These are phyloP conservation scores for Cassiopea andromeda DNA, from an alignment of 30 jellyfish, hydroid and myxozoan genomes.

Conservation along the genomic window DNA sequence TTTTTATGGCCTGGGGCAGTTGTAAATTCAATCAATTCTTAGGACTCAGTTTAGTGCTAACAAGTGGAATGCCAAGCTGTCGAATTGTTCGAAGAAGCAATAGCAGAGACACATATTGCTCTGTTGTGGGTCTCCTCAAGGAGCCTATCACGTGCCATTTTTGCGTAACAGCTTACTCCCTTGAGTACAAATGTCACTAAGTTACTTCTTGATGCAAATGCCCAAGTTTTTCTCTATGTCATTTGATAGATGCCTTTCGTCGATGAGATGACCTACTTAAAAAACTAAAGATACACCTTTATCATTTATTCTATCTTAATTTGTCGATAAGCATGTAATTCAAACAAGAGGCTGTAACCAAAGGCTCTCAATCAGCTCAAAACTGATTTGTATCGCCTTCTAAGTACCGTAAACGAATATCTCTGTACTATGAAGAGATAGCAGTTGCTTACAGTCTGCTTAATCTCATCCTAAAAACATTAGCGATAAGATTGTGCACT, in stretches of 20 bases:
- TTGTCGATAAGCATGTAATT: slow-evolving; percentile 46
- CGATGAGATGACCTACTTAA: slow-evolving; percentile 11
- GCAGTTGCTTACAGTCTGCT: slow-evolving; percentile 43
- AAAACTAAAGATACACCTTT: slow-evolving; percentile 34
- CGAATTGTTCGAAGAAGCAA: no score
- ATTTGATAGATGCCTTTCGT: neutral
- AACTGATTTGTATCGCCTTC: slow-evolving; percentile 65
- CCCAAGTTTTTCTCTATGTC: neutral
- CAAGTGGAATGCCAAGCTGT: no score
- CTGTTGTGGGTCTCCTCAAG: neutral
- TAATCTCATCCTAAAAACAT: slow-evolving; percentile 58
- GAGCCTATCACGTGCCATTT: neutral
- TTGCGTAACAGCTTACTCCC: neutral
- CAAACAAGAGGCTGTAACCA: slow-evolving; percentile 65
- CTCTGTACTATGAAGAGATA: slow-evolving; percentile 29
- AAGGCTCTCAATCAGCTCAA: slow-evolving; percentile 67
- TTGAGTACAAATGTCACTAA: neutral
- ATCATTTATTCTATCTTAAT: slow-evolving; percentile 50
- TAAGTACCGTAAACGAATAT: slow-evolving; percentile 57
- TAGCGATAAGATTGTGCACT: slow-evolving; percentile 50
- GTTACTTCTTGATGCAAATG: neutral
- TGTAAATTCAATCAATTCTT: no score
- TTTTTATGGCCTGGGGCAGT: no score
- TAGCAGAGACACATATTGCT: neutral
- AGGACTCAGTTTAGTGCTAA: no score